A percentile compares a stretch with the other conserved stretches of the same genome.
phyloP scores from a whole-genome alignment of 2,888 invertebrate species.

The Mongoloraphidia duomilia region DNA sequence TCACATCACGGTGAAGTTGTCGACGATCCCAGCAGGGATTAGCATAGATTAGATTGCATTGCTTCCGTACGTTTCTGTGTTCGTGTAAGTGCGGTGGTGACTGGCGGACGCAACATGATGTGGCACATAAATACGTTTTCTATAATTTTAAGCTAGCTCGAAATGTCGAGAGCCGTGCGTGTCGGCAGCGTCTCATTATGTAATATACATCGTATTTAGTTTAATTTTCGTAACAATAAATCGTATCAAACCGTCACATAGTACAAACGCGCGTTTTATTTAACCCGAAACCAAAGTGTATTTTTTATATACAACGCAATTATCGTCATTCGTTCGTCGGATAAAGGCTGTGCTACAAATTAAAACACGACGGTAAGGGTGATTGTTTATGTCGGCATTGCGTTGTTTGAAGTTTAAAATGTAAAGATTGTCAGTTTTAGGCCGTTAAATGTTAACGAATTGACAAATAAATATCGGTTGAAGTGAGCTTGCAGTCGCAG shows the following conservation, averaged over 20 bases:
- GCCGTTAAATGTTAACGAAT: too few species aligned
- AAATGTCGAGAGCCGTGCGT: constrained; percentile 25
- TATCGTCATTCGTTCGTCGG: constrained; percentile 6
- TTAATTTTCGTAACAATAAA: constrained; percentile 25
- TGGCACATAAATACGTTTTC: constrained; percentile 33
- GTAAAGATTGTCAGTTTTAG: too few species aligned
- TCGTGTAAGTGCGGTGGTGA: constrained; percentile 18
- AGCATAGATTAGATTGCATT: too few species aligned
- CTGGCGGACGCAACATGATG: constrained; percentile 34
- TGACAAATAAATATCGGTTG: too few species aligned
- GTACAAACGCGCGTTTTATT: constrained; percentile 30
- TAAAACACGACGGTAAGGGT: constrained; percentile 20
- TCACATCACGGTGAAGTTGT: too few species aligned
- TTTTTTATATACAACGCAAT: constrained; percentile 14
- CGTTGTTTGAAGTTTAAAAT: too few species aligned
- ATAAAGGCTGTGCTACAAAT: constrained; percentile 23
- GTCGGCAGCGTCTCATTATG: constrained; percentile 29
- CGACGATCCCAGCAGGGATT: too few species aligned
- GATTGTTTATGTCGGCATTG: not conserved
- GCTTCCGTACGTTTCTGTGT: constrained; percentile 19
- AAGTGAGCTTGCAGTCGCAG: too few species aligned
- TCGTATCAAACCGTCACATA: constrained; percentile 27
- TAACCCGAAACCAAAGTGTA: constrained; percentile 26
- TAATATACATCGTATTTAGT: constrained; percentile 27
- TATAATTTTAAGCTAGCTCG: constrained; percentile 29